Evolutionary conservation across 1,140 invertebrate species (phyloP), one percentile per base, ranked within the genome.

Genomic region (Oryctes rhinoceros): DNA sequence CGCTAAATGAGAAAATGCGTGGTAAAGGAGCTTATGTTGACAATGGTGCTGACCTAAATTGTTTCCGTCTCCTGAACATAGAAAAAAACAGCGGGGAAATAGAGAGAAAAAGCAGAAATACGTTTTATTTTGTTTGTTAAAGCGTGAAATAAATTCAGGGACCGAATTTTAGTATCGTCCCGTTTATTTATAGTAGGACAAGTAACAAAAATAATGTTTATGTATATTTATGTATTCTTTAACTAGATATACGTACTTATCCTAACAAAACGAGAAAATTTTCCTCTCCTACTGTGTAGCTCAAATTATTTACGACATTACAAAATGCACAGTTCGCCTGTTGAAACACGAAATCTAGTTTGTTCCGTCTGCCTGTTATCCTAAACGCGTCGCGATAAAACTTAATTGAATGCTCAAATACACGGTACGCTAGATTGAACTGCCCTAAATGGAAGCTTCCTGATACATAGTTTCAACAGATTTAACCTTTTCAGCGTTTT

Each of bases 351-450:
- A n/a, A 59, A 59, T 59, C 10, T 59, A 59, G 53, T n/a, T 18
- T 18, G 53, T 59, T 59, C 18, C 18, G 13, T 15, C 5, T 59
- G 53, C n/a, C 18, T 59, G 53, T 59, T 59, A 15, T 59, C 18
- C 53, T 59, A 59, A 59, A 59, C 18, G 53, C 4, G 53, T n/a
- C 18, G n/a, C 15, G 53, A 59, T 59, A 59, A 59, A 59, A 59
- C 53, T 59, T 59, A 59, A 59, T 59, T 59, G 53, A 59, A 59
- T 59, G 53, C 53, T 59, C 53, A 18, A 59, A 59, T 59, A 59
- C 53, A n/a, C 5, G 18, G 15, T n/a, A 59, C 53, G 53, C 53
- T 59, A 59, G 53, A 59, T 59, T 59, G 53, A n/a, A 59, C 39
- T 44, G 39, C 39, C 39, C 39, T 5, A 44, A 44, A 44, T 44